A percentile compares a stretch with the other conserved stretches of the same genome.
Evolutionary conservation across 2,797 vertebrate genomes (phyloP).

Genomic region (Premnoplex brunnescens): DNA sequence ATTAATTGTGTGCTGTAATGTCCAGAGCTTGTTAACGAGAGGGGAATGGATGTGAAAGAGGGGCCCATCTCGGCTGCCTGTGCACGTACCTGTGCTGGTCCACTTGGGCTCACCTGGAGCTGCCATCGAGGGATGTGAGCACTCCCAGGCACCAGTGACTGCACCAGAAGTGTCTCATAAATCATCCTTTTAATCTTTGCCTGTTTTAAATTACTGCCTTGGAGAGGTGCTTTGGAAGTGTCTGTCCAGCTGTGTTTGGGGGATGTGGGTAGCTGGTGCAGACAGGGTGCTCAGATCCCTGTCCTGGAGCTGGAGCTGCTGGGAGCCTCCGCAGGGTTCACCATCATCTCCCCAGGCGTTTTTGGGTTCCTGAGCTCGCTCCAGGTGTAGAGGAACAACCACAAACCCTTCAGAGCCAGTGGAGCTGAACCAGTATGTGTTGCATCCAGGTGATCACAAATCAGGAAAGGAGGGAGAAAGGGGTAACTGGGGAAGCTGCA

Average conservation of each 20-base stretch:
- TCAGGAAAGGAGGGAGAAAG: no score
- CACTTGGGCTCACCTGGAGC: fast-evolving
- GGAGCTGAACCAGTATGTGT: neutral
- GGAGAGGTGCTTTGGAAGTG: neutral
- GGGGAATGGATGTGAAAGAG: neutral
- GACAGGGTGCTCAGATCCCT: fast-evolving
- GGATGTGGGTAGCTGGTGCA: neutral
- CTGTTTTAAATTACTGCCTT: fast-evolving
- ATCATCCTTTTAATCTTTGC: neutral
- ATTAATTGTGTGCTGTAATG: neutral
- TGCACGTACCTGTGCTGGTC: neutral
- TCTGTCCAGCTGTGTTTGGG: neutral
- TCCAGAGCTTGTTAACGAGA: neutral
- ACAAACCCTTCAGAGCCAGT: neutral
- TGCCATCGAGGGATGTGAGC: fast-evolving
- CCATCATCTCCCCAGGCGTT: neutral
- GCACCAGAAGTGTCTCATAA: neutral
- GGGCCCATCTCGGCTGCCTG: fast-evolving
- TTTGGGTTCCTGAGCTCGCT: neutral
- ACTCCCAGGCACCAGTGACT: neutral
- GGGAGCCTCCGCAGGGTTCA: neutral
- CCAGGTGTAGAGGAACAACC: neutral
- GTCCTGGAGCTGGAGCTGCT: neutral
- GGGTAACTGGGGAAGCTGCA: neutral
- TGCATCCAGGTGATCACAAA: neutral